A percentile compares a stretch with the other conserved stretches of the same genome.
phyloP scores from a whole-genome alignment of 1,140 invertebrate species.

The Nasonia vitripennis region DNA sequence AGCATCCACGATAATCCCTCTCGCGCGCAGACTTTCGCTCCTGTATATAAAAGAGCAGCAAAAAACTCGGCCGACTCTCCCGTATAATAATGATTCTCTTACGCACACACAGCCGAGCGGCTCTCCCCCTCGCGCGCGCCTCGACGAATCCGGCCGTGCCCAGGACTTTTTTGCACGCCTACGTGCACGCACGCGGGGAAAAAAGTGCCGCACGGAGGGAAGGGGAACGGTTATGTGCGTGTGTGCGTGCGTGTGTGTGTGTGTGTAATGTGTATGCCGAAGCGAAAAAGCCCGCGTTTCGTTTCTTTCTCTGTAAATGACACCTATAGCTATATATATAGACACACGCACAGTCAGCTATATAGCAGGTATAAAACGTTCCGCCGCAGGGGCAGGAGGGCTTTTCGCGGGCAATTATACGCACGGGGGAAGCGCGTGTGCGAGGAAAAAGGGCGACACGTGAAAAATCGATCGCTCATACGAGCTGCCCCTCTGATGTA shows the following conservation, averaged over 20 bases:
- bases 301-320: background rate
- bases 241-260: too few relatives aligned
- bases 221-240: background rate
- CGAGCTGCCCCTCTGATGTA: background rate
- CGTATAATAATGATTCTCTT: too few relatives aligned
- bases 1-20: too few relatives aligned
- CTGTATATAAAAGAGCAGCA: too few relatives aligned
- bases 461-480: slow-evolving; percentile 43
- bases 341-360: background rate
- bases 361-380: background rate
- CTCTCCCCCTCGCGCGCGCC: background rate
- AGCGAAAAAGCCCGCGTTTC: background rate
- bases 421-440: background rate
- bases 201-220: background rate
- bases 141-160: slow-evolving; percentile 38
- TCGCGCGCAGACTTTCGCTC: too few relatives aligned
- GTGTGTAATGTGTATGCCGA: too few relatives aligned
- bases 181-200: slow-evolving; percentile 39
- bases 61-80: too few relatives aligned
- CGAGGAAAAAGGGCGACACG: background rate
- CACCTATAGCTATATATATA: background rate
- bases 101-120: background rate
- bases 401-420: background rate
- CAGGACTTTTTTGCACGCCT: slow-evolving; percentile 42
- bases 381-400: too few relatives aligned